Percentiles rank a stretch among this genome's conserved stretches.
These are phyloP conservation scores for Melinaea menophilus DNA, from an alignment of 2,888 invertebrate genomes.

Conservation along the genomic window DNA sequence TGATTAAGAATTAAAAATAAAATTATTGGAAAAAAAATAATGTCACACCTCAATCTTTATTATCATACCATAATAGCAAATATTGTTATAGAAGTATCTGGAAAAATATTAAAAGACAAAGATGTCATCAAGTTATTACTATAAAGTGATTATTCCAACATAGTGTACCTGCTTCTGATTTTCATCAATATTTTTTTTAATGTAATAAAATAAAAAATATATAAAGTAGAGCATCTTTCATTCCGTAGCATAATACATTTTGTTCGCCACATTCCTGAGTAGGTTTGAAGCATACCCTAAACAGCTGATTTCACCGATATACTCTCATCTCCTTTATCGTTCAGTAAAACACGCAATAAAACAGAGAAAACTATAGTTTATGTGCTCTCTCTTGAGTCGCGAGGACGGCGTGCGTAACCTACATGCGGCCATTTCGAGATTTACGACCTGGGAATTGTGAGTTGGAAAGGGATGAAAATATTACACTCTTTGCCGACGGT, in stretches of 20 bases:
- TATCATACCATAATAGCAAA: too few relatives aligned
- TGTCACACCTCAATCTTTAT: too few relatives aligned
- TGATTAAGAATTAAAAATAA: too few relatives aligned
- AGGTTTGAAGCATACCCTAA: slow-evolving; percentile 76
- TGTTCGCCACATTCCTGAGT: slow-evolving; percentile 76
- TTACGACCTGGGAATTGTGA: slow-evolving; percentile 79
- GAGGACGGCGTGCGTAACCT: slow-evolving; percentile 78
- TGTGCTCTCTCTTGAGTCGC: slow-evolving; percentile 70
- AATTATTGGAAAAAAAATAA: too few relatives aligned
- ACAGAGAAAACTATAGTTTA: slow-evolving; percentile 78
- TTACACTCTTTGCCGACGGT: slow-evolving; percentile 70
- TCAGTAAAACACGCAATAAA: slow-evolving; percentile 72
- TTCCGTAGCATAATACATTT: slow-evolving; percentile 61
- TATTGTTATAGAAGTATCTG: too few relatives aligned
- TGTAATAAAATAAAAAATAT: slow-evolving; percentile 10
- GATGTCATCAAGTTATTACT: too few relatives aligned
- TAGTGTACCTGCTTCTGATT: too few relatives aligned
- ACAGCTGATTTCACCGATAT: slow-evolving; percentile 76
- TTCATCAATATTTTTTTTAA: neutral
- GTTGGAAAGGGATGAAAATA: slow-evolving; percentile 75
- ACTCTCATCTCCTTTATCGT: slow-evolving; percentile 75
- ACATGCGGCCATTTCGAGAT: slow-evolving; percentile 80
- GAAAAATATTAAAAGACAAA: too few relatives aligned
- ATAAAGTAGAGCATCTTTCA: slow-evolving; percentile 60
- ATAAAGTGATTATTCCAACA: too few relatives aligned